Evolutionary conservation across 2,797 vertebrate genomes (phyloP), one percentile per base, ranked within the genome.

Genomic region (Myotis planiceps): DNA sequence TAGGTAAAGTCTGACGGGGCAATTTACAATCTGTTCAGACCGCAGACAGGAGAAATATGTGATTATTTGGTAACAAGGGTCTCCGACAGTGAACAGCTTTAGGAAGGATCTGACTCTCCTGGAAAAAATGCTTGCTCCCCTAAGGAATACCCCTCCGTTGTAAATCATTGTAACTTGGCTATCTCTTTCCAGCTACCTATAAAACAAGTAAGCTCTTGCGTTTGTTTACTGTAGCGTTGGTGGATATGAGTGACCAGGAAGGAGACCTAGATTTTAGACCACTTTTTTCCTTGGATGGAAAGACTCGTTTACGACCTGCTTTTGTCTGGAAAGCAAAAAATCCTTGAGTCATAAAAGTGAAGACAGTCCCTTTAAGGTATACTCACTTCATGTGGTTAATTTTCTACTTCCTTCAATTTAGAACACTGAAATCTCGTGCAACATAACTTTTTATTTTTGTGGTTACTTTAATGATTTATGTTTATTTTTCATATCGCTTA

Each of bases 401-500:
- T 76, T 96, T 29, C n/a, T 55, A 14, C 49, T 68, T 79, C 25
- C 2, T 69, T 74, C 29, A 72, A 45, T 86, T 76, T 49, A 14
- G 25, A 83, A 66, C 3, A 37, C 12, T 85, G 63, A 37, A 81
- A 90, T 85, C 29, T 81, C 25, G 69, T 12, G 53, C 8, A 42
- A 18, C 2, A 37, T 49, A 53, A 63, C 15, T 79, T 88, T 81
- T 23, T 27, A 6, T 69, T 72, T 72, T 71, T 37, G 12, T 78
- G 34, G n/a, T 49, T 80, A 53, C 68, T 53, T 74, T 51, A 60
- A 58, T 86, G 74, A 51, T 74, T 76, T 74, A 45, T 34, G 19
- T 25, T 82, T 71, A 75, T 74, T 90, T 84, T 89, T 81, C 14
- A 75, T 81, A 71, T 80, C 82, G 34, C 27, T 88, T 63, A 74